Evolutionary conservation across 92 coral and sea anemone species (phyloP).

Genomic region (Parazoanthus swiftii): DNA sequence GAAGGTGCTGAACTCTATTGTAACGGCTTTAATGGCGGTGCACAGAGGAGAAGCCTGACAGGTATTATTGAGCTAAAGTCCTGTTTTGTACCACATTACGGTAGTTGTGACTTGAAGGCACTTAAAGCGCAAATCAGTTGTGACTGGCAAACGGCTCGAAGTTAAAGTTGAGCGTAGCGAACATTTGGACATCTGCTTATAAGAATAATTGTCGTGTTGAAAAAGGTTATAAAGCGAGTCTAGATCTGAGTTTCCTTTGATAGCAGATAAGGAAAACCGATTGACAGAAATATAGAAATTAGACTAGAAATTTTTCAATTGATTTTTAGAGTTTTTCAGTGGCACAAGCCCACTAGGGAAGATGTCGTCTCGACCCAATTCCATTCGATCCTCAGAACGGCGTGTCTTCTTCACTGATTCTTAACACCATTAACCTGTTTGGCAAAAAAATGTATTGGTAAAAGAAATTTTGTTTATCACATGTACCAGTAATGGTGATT

Average conservation of each 20-base stretch:
- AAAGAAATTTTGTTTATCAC: no score
- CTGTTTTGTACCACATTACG: neutral
- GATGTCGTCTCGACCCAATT: no score
- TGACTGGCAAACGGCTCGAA: neutral
- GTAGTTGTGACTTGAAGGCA: neutral
- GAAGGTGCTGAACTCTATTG: slow-evolving; percentile 22
- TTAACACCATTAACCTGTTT: no score
- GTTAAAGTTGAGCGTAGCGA: neutral
- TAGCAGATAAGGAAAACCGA: neutral
- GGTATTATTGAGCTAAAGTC: neutral
- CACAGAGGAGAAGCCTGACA: slow-evolving; percentile 14
- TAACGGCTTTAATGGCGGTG: slow-evolving; percentile 41
- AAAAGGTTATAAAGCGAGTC: neutral
- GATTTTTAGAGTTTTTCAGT: neutral
- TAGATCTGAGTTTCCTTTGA: neutral
- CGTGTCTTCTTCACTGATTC: no score
- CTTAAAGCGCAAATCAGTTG: neutral
- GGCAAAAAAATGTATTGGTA: no score
- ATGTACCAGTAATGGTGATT: no score
- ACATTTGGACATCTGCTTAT: neutral
- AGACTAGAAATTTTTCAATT: no score
- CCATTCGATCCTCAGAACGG: neutral
- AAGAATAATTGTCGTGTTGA: neutral
- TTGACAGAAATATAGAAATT: neutral
- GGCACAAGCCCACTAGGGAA: neutral